phyloP scores from a whole-genome alignment of 2,113 vertebrate species.

The Phodopus roborovskii region DNA sequence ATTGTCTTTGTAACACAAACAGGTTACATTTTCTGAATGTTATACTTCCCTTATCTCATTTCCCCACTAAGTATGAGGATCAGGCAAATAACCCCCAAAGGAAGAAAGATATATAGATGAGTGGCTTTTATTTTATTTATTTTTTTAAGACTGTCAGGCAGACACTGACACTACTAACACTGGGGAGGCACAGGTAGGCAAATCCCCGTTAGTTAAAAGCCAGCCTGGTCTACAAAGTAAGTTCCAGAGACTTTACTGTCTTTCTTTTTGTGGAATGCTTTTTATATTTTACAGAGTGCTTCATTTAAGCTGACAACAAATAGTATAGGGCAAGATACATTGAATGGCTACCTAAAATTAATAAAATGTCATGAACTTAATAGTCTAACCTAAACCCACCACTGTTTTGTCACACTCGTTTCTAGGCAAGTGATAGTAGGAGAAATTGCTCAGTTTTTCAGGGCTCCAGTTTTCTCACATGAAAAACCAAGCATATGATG shows the following conservation, averaged over 20 bases:
- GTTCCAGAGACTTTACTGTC: not conserved
- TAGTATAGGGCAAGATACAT: not conserved
- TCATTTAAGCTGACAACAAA: conserved; percentile 8
- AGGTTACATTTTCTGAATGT: not conserved
- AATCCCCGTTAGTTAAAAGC: not conserved
- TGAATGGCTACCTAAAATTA: conserved; percentile 5
- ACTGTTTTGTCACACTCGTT: not conserved
- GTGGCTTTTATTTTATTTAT: not conserved
- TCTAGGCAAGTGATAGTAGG: not conserved
- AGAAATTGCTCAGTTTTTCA: conserved; percentile 30
- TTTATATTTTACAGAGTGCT: conserved; percentile 42
- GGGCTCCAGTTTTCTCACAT: not conserved
- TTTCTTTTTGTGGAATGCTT: conserved; percentile 23
- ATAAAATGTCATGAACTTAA: conserved; percentile 11
- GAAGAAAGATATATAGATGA: not conserved
- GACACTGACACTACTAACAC: not conserved
- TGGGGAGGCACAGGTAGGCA: not conserved
- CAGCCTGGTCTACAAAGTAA: not conserved
- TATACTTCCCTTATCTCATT: not conserved
- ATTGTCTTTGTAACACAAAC: conserved; percentile 2
- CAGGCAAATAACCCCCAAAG: not conserved
- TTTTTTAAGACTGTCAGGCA: not conserved
- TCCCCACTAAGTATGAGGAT: conserved; percentile 21
- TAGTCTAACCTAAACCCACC: not conserved
- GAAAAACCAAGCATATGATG: not conserved